These are phyloP conservation scores for Atlantisia rogersi DNA, from an alignment of 2,113 vertebrate genomes.

Conservation along the genomic window DNA sequence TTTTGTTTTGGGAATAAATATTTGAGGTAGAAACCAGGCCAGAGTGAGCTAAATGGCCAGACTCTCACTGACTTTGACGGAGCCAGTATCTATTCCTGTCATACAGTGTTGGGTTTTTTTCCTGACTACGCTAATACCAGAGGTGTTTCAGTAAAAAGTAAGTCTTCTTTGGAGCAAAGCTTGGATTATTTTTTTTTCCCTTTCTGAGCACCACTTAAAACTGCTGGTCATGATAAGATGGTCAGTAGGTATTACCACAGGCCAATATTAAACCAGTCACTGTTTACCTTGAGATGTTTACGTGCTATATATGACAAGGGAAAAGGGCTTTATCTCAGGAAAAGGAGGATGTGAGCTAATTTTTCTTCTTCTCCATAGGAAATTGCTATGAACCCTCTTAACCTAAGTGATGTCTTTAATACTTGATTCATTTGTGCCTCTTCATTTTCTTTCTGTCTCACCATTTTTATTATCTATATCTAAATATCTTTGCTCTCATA, in stretches of 20 bases:
- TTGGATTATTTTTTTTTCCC: neutral
- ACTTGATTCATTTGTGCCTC: neutral
- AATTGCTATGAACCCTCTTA: neutral
- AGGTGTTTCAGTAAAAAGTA: neutral
- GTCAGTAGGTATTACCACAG: neutral
- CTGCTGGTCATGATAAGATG: neutral
- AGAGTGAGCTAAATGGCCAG: neutral
- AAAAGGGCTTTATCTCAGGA: neutral
- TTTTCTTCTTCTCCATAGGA: neutral
- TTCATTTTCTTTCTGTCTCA: neutral
- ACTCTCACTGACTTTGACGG: neutral
- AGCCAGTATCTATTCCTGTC: constrained; percentile 16
- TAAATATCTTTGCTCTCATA: neutral
- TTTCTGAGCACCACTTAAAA: neutral
- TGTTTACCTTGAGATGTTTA: neutral
- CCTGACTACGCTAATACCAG: neutral
- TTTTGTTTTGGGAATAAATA: constrained; percentile 39
- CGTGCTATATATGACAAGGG: neutral
- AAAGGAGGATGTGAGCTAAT: neutral
- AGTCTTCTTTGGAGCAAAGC: neutral
- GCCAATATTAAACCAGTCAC: neutral
- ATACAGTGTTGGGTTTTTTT: neutral
- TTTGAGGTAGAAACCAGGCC: neutral
- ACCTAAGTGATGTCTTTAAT: neutral
- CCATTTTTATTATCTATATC: neutral